phyloP scores from a whole-genome alignment of 2,888 invertebrate genomes.

The Patella caerulea region DNA sequence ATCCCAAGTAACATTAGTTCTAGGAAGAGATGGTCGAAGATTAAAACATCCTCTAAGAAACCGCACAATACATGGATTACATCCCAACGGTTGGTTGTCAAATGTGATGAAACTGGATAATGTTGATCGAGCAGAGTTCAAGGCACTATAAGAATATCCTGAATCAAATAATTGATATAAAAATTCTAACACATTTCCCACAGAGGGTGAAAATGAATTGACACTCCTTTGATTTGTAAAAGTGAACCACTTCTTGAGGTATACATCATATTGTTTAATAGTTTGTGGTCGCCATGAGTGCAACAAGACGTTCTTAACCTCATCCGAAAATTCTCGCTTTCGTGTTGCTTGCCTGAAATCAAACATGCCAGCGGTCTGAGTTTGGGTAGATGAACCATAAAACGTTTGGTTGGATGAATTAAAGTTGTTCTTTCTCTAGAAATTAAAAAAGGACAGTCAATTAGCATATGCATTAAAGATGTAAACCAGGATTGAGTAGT shows the following conservation, averaged over 20 bases:
- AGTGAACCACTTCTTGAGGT: not conserved
- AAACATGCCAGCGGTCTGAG: not conserved
- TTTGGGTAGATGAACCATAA: not conserved
- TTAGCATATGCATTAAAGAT: not conserved
- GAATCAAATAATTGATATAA: not conserved
- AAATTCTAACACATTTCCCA: not conserved
- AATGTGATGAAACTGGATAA: not conserved
- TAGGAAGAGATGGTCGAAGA: constrained; percentile 21
- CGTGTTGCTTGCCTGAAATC: not conserved
- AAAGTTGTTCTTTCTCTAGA: not conserved
- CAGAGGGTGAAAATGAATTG: not conserved
- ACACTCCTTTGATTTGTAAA: not conserved
- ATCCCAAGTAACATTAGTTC: constrained; percentile 12
- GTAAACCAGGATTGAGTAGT: not conserved
- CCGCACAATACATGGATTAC: constrained; percentile 19
- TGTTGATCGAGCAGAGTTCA: not conserved
- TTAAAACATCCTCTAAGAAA: constrained; percentile 30
- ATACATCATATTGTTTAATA: not conserved
- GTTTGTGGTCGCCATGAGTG: not conserved
- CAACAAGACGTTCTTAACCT: not conserved
- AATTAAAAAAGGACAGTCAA: not conserved
- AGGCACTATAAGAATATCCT: not conserved
- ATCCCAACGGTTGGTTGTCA: not conserved
- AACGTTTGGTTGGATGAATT: not conserved
- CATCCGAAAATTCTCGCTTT: not conserved